These are phyloP conservation scores for Ptychoptera contaminata DNA, from an alignment of 2,888 invertebrate species.

Conservation along the genomic window DNA sequence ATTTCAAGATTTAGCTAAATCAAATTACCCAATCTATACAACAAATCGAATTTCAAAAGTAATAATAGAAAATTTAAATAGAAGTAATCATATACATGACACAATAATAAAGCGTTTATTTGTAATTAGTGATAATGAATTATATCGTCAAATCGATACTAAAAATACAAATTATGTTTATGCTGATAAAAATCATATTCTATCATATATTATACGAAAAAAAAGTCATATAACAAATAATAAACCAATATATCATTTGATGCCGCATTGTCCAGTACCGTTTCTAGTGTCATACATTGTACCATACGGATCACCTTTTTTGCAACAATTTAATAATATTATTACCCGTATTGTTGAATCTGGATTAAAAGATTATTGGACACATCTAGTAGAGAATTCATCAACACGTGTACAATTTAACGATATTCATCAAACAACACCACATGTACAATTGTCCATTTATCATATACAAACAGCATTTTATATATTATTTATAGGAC, in stretches of 20 bases:
- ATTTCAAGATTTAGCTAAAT: slow-evolving; percentile 18
- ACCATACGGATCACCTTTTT: slow-evolving; percentile 41
- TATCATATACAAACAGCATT: slow-evolving; percentile 25
- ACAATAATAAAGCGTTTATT: slow-evolving; percentile 26
- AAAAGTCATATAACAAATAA: slow-evolving; percentile 23
- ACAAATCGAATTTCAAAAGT: slow-evolving; percentile 28
- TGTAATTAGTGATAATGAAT: slow-evolving; percentile 28
- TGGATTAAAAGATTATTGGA: slow-evolving; percentile 34
- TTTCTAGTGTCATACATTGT: slow-evolving; percentile 39
- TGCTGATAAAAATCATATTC: slow-evolving; percentile 33
- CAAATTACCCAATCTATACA: slow-evolving; percentile 24
- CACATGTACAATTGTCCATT: background rate
- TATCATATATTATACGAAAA: slow-evolving; percentile 17
- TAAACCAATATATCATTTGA: slow-evolving; percentile 33
- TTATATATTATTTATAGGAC: slow-evolving; percentile 20
- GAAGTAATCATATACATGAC: slow-evolving; percentile 17
- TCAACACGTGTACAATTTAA: background rate
- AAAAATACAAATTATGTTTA: slow-evolving; percentile 34
- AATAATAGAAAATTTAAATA: slow-evolving; percentile 27
- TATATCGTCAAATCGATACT: slow-evolving; percentile 26
- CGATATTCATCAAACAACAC: background rate
- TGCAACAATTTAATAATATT: slow-evolving; percentile 32
- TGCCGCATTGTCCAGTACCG: slow-evolving; percentile 37
- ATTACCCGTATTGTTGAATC: slow-evolving; percentile 34
- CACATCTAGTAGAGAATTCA: slow-evolving; percentile 21